Evolutionary conservation across 2,888 invertebrate species (phyloP), one percentile per base, ranked within the genome.

Genomic region (Ligdia adustata): DNA sequence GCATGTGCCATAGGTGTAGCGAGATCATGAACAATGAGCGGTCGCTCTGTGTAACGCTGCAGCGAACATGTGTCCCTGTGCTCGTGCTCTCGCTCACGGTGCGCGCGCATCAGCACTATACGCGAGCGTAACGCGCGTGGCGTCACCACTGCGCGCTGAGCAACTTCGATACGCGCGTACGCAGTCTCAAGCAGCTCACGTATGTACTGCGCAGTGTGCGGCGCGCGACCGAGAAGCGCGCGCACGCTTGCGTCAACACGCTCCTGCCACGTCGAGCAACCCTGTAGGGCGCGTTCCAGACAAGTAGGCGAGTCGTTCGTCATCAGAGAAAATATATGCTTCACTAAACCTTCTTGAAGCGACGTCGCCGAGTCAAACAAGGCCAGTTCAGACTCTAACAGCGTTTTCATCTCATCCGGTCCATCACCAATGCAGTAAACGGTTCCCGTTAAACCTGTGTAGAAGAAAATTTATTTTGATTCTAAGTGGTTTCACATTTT

Each of bases 21-120:
- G 2, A 83, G 58, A 3, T 72, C 55, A 26, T 77, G 60, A 5
- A 68, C 61, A 2, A 18, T 18, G 0, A 74, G 55, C 0, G 69
- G 65, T 18, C 58, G 60, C n/a, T 60, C 55, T 0, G 78, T 72
- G 52, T 64, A 66, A 1, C 38, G 48, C 14, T 7, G 18, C 22
- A 29, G 3, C 34, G 26, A 18, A 33, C 27, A 38, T n/a, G n/a
- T n/a, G n/a, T n/a, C n/a, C n/a, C n/a, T n/a, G n/a, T n/a, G n/a
- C n/a, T n/a, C n/a, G n/a, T n/a, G n/a, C n/a, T n/a, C n/a, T n/a
- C n/a, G n/a, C n/a, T 28, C 2, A 7, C 3, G n/a, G n/a, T n/a
- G n/a, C 3, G 11, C 4, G 9, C 1, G 7, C 7, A 14, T 13
- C 15, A 3, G 13, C 14, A 5, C 29, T 2, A 20, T 9, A 16